phyloP scores from a whole-genome alignment of 2,888 invertebrate species.

The Neocrepidodera transversa region DNA sequence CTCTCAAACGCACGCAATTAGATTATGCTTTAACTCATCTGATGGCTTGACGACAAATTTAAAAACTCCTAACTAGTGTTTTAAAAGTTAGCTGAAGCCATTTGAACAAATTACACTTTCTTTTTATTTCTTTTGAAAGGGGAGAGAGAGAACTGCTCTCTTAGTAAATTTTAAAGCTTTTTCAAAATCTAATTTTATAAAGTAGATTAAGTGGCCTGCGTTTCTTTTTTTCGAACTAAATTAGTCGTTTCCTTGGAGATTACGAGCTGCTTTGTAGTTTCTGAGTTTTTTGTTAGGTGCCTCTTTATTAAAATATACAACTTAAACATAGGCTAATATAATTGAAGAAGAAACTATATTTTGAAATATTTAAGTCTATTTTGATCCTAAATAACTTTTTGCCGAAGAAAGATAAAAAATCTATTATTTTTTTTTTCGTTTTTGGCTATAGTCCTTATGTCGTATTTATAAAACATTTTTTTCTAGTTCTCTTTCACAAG shows the following conservation, averaged over 20 bases:
- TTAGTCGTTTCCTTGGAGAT: slow-evolving; percentile 40
- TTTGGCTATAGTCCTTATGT: too few species aligned
- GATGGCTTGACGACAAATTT: slow-evolving; percentile 57
- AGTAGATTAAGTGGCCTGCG: slow-evolving; percentile 45
- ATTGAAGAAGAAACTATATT: too few species aligned
- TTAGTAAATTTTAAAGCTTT: slow-evolving; percentile 56
- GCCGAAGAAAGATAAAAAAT: too few species aligned
- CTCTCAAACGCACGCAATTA: slow-evolving; percentile 51
- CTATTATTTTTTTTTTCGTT: too few species aligned
- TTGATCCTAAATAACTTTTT: too few species aligned
- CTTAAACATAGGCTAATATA: too few species aligned
- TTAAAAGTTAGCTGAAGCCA: slow-evolving; percentile 60
- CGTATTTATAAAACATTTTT: too few species aligned
- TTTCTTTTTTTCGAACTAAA: slow-evolving; percentile 43
- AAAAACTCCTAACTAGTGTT: slow-evolving; percentile 61
- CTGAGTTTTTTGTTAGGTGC: not conserved
- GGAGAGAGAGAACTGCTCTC: slow-evolving; percentile 40
- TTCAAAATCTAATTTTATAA: slow-evolving; percentile 52
- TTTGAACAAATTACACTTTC: slow-evolving; percentile 62
- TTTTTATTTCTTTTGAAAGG: slow-evolving; percentile 58
- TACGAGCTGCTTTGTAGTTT: not conserved
- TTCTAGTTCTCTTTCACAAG: too few species aligned
- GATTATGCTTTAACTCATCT: slow-evolving; percentile 52
- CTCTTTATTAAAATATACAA: too few species aligned
- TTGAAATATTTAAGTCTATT: too few species aligned